Conservation (phyloP, 2,888 invertebrate genomes). For the Nomada flava region DNA sequence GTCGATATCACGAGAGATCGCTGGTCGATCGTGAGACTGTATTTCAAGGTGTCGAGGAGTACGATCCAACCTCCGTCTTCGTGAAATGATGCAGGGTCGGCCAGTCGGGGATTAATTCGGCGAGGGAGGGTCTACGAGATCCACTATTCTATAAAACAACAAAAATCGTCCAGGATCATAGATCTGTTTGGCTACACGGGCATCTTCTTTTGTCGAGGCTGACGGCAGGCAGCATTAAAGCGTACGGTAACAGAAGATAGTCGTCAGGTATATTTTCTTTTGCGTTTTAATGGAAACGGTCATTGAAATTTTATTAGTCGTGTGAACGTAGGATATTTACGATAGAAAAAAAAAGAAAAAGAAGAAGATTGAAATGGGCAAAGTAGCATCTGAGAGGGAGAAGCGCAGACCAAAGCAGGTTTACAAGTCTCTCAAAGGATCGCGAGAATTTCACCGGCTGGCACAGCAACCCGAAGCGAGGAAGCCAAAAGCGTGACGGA, state of each 20-base stretch:
- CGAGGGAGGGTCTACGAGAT: conserved; percentile 94
- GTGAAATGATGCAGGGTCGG: conserved; percentile 94
- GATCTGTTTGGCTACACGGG: conserved; percentile 33
- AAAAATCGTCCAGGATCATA: conserved; percentile 70
- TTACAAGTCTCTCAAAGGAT: not conserved
- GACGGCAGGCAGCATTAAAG: conserved; percentile 43
- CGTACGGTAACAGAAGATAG: conserved; percentile 14
- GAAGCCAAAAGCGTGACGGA: conserved; percentile 21
- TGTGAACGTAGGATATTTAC: conserved; percentile 31
- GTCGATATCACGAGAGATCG: conserved; percentile 53
- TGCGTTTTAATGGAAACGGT: not conserved
- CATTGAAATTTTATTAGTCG: conserved; percentile 19
- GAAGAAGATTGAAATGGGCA: too few relatives aligned
- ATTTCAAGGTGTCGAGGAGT: conserved; percentile 60
- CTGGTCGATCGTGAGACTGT: conserved; percentile 49
- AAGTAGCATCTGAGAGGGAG: not conserved
- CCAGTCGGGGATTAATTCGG: conserved; percentile 98
- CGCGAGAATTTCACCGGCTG: not conserved
- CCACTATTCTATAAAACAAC: conserved; percentile 80
- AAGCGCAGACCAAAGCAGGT: conserved; percentile 71
- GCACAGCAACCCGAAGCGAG: conserved; percentile 50
- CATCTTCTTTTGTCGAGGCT: conserved; percentile 43
- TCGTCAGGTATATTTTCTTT: not conserved
- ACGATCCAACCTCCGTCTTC: conserved; percentile 92
- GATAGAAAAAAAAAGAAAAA: conserved; percentile 1